Evolutionary conservation across 2,888 invertebrate genomes (phyloP).

Genomic region (Cephus runcator): DNA sequence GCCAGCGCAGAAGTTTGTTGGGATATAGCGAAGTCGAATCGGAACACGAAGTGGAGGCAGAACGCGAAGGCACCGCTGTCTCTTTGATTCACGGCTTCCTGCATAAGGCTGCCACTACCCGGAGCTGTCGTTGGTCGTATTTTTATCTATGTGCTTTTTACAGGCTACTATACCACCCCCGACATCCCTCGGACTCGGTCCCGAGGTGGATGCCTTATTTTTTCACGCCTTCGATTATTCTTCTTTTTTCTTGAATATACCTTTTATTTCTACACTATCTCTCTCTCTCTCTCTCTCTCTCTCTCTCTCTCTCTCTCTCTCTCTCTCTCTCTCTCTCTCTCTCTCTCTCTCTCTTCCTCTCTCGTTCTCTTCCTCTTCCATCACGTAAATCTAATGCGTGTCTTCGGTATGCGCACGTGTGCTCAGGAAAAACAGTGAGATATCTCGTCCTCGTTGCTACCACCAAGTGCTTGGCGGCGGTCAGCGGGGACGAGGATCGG

Average conservation of each 20-base stretch:
- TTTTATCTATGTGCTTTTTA: slow-evolving; percentile 40
- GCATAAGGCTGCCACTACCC: slow-evolving; percentile 24
- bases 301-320: background rate
- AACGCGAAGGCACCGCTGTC: slow-evolving; percentile 40
- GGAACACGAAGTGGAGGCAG: too few relatives aligned
- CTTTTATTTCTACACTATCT: background rate
- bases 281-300: background rate
- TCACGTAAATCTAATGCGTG: background rate
- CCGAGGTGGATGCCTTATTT: slow-evolving; percentile 14
- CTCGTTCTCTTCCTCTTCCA: background rate
- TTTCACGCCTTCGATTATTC: slow-evolving; percentile 7
- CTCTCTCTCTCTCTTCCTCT: too few relatives aligned
- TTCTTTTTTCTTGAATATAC: slow-evolving; percentile 12
- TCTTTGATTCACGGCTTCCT: slow-evolving; percentile 61
- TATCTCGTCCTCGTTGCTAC: background rate
- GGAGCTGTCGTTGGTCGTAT: slow-evolving; percentile 37
- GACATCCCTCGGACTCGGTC: slow-evolving; percentile 26
- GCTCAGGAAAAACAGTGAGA: background rate
- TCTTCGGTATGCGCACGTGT: background rate
- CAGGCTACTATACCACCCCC: slow-evolving; percentile 11
- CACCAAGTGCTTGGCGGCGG: too few relatives aligned
- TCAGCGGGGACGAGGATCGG: too few relatives aligned
- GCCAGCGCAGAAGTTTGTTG: too few relatives aligned
- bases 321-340: background rate
- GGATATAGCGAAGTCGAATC: too few relatives aligned